Evolutionary conservation across 1,140 invertebrate genomes (phyloP), one percentile per base, ranked within the genome.

Genomic region (Drosophila malerkotliana): DNA sequence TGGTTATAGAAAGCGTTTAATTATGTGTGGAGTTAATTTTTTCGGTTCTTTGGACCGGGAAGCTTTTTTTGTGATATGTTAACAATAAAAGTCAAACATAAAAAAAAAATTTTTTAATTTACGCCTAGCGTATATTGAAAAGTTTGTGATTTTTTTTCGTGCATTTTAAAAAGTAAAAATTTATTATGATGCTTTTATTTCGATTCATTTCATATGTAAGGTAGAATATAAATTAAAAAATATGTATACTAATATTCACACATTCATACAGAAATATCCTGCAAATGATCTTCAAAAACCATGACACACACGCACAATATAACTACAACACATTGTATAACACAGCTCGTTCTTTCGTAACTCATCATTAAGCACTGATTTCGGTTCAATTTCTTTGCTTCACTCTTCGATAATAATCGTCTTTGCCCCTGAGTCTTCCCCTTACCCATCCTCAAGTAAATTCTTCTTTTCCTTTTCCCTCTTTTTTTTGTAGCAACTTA

Each of bases 361-460:
- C 79, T 87, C 67, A 87, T 89, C 76, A 89, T 89, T 87, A 87
- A 79, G 61, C 62, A 67, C 79, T 77, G 79, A 79, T 88, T 82
- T 83, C 54, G 73, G 67, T 89, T 87, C 76, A 83, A 87, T 79
- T 87, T 88, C 60, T 66, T 81, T 66, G 47, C 58, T 47, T 44
- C 52, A 32, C 64, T 68, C 57, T 80, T 71, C 52, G 83, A 85
- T 87, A 77, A 82, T 85, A 82, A 85, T 87, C 81, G 74, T 77
- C 59, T 62, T 54, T 34, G 48, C 48, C 41, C 53, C 49, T 59
- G 47, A 45, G 30, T 59, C 55, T 53, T 47, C 14, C 62, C 24
- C 49, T 14, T 5, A 28, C 64, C 18, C 67, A 52, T 52, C 45
- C 56, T 72, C 53, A 64, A 44, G 72, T 79, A 79, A 79, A 79